Conservation (phyloP, 2,888 invertebrate species). For the Stictocephala bisonia region DNA sequence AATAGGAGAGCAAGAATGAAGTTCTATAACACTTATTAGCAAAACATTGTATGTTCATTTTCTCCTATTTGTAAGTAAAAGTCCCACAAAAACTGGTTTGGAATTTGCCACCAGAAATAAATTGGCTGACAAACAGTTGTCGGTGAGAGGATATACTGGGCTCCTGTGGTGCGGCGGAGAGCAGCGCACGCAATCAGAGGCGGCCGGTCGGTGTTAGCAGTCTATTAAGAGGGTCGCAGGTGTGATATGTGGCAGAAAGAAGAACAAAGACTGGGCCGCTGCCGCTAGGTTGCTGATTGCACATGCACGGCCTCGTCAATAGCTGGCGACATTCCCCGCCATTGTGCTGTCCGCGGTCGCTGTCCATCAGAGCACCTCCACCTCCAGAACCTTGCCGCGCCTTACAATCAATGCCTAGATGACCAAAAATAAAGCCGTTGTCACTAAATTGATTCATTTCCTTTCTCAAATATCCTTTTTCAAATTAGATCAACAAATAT, state of each 20-base stretch:
- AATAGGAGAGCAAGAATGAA: too few relatives aligned
- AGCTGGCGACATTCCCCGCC: constrained; percentile 26
- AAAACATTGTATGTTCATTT: too few relatives aligned
- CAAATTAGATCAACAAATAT: too few relatives aligned
- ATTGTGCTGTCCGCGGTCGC: constrained; percentile 36
- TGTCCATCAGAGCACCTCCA: background rate
- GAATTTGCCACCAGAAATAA: too few relatives aligned
- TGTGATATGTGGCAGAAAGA: constrained; percentile 35
- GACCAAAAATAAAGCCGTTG: background rate
- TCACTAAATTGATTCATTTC: too few relatives aligned
- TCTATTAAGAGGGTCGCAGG: constrained; percentile 39
- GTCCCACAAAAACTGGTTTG: too few relatives aligned
- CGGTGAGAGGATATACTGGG: too few relatives aligned
- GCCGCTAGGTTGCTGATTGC: constrained; percentile 28
- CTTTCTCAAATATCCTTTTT: too few relatives aligned
- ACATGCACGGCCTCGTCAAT: constrained; percentile 22
- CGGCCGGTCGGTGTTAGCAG: constrained; percentile 29
- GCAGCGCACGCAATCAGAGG: constrained; percentile 17
- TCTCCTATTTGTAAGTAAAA: too few relatives aligned
- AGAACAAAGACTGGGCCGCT: constrained; percentile 26
- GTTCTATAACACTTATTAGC: too few relatives aligned
- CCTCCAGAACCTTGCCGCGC: background rate
- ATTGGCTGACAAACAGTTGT: too few relatives aligned
- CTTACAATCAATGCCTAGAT: background rate
- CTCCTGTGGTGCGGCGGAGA: background rate